These are phyloP conservation scores for Platichthys flesus DNA, from an alignment of 2,113 vertebrate genomes.

Conservation along the genomic window DNA sequence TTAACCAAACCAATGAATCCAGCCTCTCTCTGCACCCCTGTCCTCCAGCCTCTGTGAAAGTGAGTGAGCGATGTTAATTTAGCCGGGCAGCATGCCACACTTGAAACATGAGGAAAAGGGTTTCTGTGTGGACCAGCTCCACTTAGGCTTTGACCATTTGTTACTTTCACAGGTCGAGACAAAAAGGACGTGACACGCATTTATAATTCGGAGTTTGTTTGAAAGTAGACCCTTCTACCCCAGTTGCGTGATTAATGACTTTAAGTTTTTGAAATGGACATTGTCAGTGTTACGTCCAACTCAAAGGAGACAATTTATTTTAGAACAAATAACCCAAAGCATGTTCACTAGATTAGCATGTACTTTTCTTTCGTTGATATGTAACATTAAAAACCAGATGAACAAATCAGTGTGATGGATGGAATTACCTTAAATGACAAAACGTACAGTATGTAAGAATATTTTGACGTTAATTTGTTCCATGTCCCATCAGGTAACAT, in stretches of 20 bases:
- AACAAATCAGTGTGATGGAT: too few relatives aligned
- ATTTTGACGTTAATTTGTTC: too few relatives aligned
- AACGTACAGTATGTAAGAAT: too few relatives aligned
- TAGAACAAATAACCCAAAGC: too few relatives aligned
- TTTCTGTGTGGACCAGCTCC: not conserved
- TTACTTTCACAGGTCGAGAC: not conserved
- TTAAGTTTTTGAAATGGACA: too few relatives aligned
- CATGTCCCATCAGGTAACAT: too few relatives aligned
- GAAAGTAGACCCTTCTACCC: not conserved
- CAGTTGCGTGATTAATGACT: not conserved
- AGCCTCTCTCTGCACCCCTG: not conserved
- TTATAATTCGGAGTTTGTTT: not conserved
- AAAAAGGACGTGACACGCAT: not conserved
- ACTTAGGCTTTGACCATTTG: not conserved
- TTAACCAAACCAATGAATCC: slow-evolving; percentile 34
- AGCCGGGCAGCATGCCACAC: not conserved
- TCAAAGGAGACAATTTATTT: too few relatives aligned
- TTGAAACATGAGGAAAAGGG: slow-evolving; percentile 17
- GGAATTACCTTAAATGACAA: too few relatives aligned
- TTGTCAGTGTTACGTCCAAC: too few relatives aligned
- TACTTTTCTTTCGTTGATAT: too few relatives aligned
- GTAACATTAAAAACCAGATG: too few relatives aligned
- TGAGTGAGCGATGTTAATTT: slow-evolving; percentile 31
- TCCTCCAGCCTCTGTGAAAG: not conserved
- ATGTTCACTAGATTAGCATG: too few relatives aligned